Conservation (phyloP, 1,140 invertebrate species). For the Drosophila dunni region DNA sequence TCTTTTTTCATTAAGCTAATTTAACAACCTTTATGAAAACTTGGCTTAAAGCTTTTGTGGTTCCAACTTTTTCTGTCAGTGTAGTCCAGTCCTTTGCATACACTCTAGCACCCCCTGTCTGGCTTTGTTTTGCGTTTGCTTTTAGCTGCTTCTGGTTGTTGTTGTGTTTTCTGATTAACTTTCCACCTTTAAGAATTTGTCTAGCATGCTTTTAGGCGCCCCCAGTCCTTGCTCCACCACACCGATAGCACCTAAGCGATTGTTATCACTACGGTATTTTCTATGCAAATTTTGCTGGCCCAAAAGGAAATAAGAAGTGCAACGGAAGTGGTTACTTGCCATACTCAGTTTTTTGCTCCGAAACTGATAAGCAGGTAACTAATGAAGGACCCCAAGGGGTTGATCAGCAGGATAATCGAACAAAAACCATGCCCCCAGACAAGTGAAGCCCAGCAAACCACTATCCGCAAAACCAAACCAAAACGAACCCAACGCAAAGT, state of each 20-base stretch:
- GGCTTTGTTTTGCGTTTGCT: constrained; percentile 15
- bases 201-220: constrained; percentile 23
- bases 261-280: not conserved
- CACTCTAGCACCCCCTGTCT: constrained; percentile 1
- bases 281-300: not conserved
- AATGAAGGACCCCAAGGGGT: constrained; percentile 11
- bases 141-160: constrained; percentile 29
- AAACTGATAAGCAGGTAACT: constrained; percentile 25
- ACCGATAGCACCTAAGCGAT: constrained; percentile 1
- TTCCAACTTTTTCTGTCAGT: too few relatives aligned
- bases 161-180: constrained; percentile 57
- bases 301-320: constrained; percentile 53
- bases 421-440: not conserved
- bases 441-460: not conserved
- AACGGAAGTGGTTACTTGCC: constrained; percentile 37
- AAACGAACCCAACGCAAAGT: constrained; percentile 13
- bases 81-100: too few relatives aligned
- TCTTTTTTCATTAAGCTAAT: not conserved
- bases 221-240: not conserved
- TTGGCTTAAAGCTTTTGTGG: too few relatives aligned
- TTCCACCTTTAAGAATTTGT: constrained; percentile 44
- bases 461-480: constrained; percentile 6
- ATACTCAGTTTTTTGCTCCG: constrained; percentile 6
- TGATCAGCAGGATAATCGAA: constrained; percentile 19
- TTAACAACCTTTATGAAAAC: too few relatives aligned